Conservation (phyloP, 2,888 invertebrate genomes). For the Eupithecia inturbata region DNA sequence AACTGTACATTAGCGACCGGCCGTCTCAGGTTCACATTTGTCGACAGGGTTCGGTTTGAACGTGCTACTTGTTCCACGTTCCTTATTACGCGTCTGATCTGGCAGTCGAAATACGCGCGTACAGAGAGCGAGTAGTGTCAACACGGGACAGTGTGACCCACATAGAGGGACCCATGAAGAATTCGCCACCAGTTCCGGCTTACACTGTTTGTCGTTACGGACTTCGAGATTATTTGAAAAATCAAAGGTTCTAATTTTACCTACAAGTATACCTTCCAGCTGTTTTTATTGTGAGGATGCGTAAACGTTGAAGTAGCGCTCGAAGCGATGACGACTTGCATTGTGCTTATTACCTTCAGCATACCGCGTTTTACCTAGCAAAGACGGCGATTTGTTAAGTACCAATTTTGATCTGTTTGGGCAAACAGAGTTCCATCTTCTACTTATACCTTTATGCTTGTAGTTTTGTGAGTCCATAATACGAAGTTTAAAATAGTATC, state of each 20-base stretch:
- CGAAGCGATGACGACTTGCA: neutral
- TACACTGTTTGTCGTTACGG: conserved; percentile 21
- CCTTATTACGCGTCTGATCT: conserved; percentile 46
- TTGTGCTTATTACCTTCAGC: neutral
- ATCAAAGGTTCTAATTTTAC: neutral
- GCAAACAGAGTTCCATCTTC: conserved; percentile 18
- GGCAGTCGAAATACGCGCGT: conserved; percentile 32
- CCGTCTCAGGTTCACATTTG: conserved; percentile 59
- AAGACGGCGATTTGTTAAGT: neutral
- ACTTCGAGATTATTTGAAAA: neutral
- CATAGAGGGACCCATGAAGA: conserved; percentile 45
- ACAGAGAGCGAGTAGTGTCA: conserved; percentile 29
- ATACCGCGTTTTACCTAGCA: neutral
- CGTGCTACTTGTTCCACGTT: conserved; percentile 57
- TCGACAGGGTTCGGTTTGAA: conserved; percentile 44
- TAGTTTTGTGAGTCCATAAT: neutral
- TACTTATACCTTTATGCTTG: conserved; percentile 9
- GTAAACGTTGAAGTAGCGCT: neutral
- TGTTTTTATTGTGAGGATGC: conserved; percentile 12
- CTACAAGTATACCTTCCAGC: neutral
- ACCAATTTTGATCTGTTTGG: conserved; percentile 2
- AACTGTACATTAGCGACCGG: conserved; percentile 59
- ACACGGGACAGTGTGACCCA: conserved; percentile 28
- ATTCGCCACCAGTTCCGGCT: conserved; percentile 35
- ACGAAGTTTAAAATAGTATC: neutral